phyloP scores from a whole-genome alignment of 2,888 invertebrate species.

The Cantharis nigra region DNA sequence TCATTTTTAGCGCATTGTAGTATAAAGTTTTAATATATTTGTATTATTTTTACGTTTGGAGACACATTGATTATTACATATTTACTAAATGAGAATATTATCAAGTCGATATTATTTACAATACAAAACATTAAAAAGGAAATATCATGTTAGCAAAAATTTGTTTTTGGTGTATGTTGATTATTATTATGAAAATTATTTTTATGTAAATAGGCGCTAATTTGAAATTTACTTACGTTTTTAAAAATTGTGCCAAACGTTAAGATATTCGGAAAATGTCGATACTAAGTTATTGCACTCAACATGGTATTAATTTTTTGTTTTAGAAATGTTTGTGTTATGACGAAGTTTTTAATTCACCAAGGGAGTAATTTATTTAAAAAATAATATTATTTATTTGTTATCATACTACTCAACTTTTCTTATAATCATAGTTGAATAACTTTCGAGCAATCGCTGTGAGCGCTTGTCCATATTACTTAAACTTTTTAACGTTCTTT shows the following conservation, averaged over 20 bases:
- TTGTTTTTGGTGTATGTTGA: neutral
- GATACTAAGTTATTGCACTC: neutral
- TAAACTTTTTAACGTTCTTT: neutral
- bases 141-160: neutral
- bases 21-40: neutral
- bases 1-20: neutral
- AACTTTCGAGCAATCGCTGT: neutral
- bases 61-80: neutral
- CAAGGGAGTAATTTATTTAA: neutral
- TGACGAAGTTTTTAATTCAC: neutral
- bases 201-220: neutral
- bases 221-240: neutral
- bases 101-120: neutral
- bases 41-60: neutral
- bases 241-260: slow-evolving; percentile 19
- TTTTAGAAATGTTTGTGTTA: neutral
- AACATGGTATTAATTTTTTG: neutral
- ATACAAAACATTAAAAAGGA: neutral
- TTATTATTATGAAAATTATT: neutral
- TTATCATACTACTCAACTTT: neutral
- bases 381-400: neutral
- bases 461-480: neutral
- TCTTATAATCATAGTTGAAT: too few relatives aligned
- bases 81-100: neutral
- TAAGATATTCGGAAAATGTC: slow-evolving; percentile 16